phyloP scores from a whole-genome alignment of 2,888 invertebrate genomes.

The Cephus runcator region DNA sequence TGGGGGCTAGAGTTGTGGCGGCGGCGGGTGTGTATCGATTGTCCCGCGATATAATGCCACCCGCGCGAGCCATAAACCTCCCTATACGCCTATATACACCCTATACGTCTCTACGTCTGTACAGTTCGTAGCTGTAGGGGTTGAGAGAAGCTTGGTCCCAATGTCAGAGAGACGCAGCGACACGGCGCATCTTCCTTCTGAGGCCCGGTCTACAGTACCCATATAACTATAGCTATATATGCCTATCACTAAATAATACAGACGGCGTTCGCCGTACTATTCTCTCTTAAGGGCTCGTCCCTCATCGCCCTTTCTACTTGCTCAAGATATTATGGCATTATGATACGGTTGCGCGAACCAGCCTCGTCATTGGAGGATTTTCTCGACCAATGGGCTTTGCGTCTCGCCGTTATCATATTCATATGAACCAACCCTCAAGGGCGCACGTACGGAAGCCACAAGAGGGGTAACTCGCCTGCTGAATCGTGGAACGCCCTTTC shows the following conservation, averaged over 20 bases:
- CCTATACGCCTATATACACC: neutral
- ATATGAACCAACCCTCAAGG: conserved; percentile 30
- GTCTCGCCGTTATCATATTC: conserved; percentile 33
- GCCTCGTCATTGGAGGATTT: conserved; percentile 49
- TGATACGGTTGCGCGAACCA: neutral
- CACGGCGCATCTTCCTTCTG: neutral
- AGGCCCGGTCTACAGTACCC: neutral
- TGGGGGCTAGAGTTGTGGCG: conserved; percentile 46
- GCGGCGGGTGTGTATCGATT: conserved; percentile 54
- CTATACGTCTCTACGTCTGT: neutral
- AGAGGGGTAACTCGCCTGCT: neutral
- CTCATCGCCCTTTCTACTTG: neutral
- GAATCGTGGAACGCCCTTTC: conserved; percentile 1
- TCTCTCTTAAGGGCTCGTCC: neutral
- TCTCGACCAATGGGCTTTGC: conserved; percentile 47
- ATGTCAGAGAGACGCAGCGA: neutral
- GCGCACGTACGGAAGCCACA: neutral
- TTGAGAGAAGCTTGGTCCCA: neutral
- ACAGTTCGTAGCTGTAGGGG: neutral
- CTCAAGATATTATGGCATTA: neutral
- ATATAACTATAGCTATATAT: neutral
- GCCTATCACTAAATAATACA: neutral
- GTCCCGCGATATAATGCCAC: conserved; percentile 54
- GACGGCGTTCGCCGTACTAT: neutral
- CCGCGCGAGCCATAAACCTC: conserved; percentile 30